Evolutionary conservation across 2,113 vertebrate genomes (phyloP).

Genomic region (Narcine bancroftii): DNA sequence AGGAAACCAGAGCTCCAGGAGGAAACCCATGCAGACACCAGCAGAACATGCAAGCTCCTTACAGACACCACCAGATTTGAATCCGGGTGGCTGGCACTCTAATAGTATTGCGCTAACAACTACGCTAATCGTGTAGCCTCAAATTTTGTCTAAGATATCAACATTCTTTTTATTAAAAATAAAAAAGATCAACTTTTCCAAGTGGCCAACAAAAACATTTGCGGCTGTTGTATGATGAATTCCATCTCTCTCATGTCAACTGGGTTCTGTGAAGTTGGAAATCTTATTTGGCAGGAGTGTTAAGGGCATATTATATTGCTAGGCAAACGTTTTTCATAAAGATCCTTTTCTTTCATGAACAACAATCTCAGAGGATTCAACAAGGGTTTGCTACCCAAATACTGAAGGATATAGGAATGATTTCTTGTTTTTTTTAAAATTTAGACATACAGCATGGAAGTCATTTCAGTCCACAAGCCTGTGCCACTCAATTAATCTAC

Average conservation of each 20-base stretch:
- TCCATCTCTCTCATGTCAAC: neutral
- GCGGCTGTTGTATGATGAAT: neutral
- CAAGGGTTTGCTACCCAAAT: neutral
- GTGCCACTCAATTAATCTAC: no score
- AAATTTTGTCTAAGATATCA: no score
- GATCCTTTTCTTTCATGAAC: constrained; percentile 1
- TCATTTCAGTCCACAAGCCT: no score
- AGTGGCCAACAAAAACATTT: neutral
- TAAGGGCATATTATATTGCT: neutral
- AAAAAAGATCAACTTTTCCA: neutral
- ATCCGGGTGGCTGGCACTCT: no score
- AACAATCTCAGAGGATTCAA: neutral
- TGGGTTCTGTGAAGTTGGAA: constrained; percentile 9
- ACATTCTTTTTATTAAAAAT: constrained; percentile 22
- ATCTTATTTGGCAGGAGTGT: constrained; percentile 23
- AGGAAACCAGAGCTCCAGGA: no score
- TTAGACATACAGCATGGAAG: no score
- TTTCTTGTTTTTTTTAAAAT: no score
- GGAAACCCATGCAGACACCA: no score
- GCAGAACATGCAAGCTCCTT: no score
- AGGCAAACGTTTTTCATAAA: constrained; percentile 11
- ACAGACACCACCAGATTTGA: no score
- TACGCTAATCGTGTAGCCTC: no score
- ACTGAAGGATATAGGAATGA: constrained; percentile 18
- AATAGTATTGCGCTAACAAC: no score